Conservation (phyloP, 2,888 invertebrate genomes). For the Pseudolycoriella hygida region DNA sequence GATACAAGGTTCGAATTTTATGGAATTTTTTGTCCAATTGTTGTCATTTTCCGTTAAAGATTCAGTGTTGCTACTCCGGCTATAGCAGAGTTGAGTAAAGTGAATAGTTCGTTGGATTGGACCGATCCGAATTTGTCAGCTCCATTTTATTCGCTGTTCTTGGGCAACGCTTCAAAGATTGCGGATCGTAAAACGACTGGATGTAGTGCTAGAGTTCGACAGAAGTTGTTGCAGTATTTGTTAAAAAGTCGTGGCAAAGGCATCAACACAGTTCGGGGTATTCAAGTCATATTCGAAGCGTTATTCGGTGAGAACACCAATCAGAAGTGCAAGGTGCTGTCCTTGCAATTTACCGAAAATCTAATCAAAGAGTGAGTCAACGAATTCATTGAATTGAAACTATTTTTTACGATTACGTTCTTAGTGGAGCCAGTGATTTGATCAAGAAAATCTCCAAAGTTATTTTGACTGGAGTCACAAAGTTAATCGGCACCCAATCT, state of each 20-base stretch:
- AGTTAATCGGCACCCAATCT: slow-evolving; percentile 24
- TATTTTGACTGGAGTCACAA: slow-evolving; percentile 23
- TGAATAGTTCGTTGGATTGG: slow-evolving; percentile 65
- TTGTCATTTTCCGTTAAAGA: too few relatives aligned
- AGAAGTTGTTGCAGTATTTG: slow-evolving; percentile 71
- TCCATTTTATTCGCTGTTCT: slow-evolving; percentile 61
- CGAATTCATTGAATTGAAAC: background rate
- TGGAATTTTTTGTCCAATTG: too few relatives aligned
- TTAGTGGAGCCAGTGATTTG: slow-evolving; percentile 22
- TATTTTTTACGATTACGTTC: slow-evolving; percentile 1
- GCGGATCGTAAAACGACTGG: slow-evolving; percentile 57
- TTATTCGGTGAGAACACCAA: slow-evolving; percentile 72
- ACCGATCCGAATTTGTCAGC: slow-evolving; percentile 45
- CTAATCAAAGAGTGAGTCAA: slow-evolving; percentile 58
- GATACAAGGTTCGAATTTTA: slow-evolving; percentile 58
- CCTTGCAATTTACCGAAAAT: slow-evolving; percentile 65
- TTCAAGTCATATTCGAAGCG: slow-evolving; percentile 79
- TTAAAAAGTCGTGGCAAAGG: slow-evolving; percentile 52
- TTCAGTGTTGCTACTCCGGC: slow-evolving; percentile 79
- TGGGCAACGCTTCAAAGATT: slow-evolving; percentile 31
- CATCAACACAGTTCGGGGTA: slow-evolving; percentile 59
- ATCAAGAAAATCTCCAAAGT: slow-evolving; percentile 26
- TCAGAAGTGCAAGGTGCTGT: slow-evolving; percentile 59
- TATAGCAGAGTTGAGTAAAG: slow-evolving; percentile 67
- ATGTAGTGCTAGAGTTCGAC: slow-evolving; percentile 64